Base-by-base conservation (phyloP, 2,888 invertebrate species). In the Keiferia lycopersicella region DNA sequence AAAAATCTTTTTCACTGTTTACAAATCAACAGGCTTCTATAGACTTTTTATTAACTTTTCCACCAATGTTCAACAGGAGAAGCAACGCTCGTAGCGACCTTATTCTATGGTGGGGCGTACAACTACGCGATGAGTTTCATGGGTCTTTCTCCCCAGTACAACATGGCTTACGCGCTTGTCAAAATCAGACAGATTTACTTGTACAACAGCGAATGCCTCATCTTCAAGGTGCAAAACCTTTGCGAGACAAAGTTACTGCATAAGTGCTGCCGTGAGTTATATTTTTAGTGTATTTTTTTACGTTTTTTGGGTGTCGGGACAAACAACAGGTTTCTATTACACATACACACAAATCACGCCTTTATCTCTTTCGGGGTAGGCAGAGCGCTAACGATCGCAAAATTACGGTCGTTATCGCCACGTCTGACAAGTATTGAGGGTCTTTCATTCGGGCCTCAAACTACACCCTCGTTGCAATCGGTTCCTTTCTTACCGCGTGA, bases 131-230 rank as follows among this genome's bases (percentile, higher is more conserved):
- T 84, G 63, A 72, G 76, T 12, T 75, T 87, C 26, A 82, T 88
- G 80, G 79, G 77, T 14, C 65, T 90, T 2, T 89, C 87, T 0
- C 90, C 90, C 1, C 89, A 88, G 64, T 89, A 82, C 71, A 90
- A 89, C 67, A 81, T 89, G 78, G 88, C 86, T 1, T 83, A 81
- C 59, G 88, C 87, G 0, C 81, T 81, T 58, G 75, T 87, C 7
- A 89, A 87, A 66, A 83, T 90, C 48, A 83, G 81, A 61, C 72
- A 80, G 64, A 84, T 85, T 65, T 88, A 88, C 60, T 70, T 87
- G 0, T 83, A 89, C 69, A 90, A 90, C 68, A 86, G 80, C 71
- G 89, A 90, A 70, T 90, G 90, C 51, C 65, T 73, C 14, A 72
- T 88, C 26, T 83, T 82, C 62, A 60, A 75, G 48, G 67, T 66